Base-by-base conservation (phyloP, 1,140 invertebrate genomes). In the Platyscapa corneri region DNA sequence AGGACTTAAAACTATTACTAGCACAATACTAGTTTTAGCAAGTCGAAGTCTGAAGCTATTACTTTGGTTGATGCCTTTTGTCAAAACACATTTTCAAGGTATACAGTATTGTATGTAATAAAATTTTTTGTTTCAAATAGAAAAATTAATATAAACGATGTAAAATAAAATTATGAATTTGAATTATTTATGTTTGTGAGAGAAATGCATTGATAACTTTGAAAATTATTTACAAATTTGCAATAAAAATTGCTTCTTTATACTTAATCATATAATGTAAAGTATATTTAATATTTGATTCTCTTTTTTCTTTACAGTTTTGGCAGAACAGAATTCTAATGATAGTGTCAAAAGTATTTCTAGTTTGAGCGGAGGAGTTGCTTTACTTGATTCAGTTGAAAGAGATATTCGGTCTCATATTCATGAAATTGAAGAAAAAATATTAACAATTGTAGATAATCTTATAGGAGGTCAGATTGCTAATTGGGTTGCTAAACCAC, bases 1-100 rank as follows among this genome's bases (percentile, higher is more conserved):
- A 30, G 98, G 98, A 0, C 93, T 99, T 65, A 99, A 99, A 94
- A 99, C 98, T 70, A 99, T 99, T 76, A 98, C 98, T 0, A 98
- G 97, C 86, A 97, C 97, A 65, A 99, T 99, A 94, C 94, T 99
- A 86, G 98, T 98, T 16, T 93, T 99, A 85, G 97, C 98, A 0
- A 97, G 97, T 16, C 95, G 99, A 86, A 98, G 97, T 93, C 91
- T 98, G 90, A 96, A 97, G 89, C 93, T 97, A 30, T 95, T 99
- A 60, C 90, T 97, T 20, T 97, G 96, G 96, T 92, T 97, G 77
- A 94, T 97, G 89, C 96, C 96, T 12, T 94, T 95, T 87, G 94
- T 97, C 27, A 95, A 95, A 88, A 89, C 93, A 37, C 95, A 97
- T 90, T 96, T 97, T 90, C 94, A 95, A 91, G 90, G 92, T 91